Base-by-base conservation (phyloP, 2,113 vertebrate species). In the Brienomyrus longianalis region DNA sequence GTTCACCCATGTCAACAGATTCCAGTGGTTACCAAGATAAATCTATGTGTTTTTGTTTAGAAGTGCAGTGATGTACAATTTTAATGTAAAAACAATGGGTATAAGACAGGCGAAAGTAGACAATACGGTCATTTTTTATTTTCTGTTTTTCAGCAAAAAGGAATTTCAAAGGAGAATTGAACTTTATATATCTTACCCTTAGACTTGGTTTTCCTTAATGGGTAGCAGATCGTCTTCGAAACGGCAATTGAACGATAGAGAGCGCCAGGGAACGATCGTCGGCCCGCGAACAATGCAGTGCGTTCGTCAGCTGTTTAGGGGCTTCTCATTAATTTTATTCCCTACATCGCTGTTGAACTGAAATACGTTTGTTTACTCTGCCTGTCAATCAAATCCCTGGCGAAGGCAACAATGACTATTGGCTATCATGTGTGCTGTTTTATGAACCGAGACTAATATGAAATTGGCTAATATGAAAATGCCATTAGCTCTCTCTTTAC, bases 361-460 rank as follows among this genome's bases (percentile, higher is more conserved):
- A 39, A 45, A 70, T 48, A 35, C 62, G 39, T 88, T 52, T 43
- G 51, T 89, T 87, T 89, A 87, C 88, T 86, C 89, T 89, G 83
- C 88, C 84, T n/a, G 45, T 21, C 7, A 90, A 62, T 77, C 90
- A 93, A 90, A 90, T 91, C 89, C 3, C 15, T 31, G 86, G 87
- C 35, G 83, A 47, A 90, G 85, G 5, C n/a, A 35, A 83, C 27
- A 86, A 66, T 90, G 84, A 84, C n/a, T 51, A 52, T 47, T 80
- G 88, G 54, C 54, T 8, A 31, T 19, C 62, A 47, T 74, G 6
- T 80, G 17, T 3, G 15, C 70, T 3, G 70, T 86, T 89, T 89
- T 89, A 74, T 90, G 90, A 89, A 92, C 5, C 90, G 86, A 86
- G 62, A 89, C 89, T 89, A 89, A 89, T 85, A 66, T 62, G 43